These are phyloP conservation scores for Trematocara unimaculatum DNA, from an alignment of 2,113 vertebrate species.

Conservation along the genomic window DNA sequence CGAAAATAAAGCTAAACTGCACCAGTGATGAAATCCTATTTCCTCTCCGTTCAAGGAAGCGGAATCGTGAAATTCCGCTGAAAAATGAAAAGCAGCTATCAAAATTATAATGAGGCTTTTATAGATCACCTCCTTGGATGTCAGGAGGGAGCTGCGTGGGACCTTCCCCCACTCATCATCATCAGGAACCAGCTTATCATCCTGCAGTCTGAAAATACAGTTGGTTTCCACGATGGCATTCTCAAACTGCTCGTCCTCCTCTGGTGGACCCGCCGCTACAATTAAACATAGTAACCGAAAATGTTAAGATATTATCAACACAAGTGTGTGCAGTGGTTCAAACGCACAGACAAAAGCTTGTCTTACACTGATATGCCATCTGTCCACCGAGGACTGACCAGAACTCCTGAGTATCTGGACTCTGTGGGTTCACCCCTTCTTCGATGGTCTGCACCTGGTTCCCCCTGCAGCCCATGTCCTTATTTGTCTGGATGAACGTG, in stretches of 20 bases:
- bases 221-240: constrained; percentile 96
- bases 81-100: not conserved
- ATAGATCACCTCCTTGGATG: constrained; percentile 83
- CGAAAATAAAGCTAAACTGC: not conserved
- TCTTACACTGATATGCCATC: constrained; percentile 80
- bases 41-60: not conserved
- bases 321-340: not conserved
- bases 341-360: not conserved
- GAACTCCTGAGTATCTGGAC: constrained; percentile 84
- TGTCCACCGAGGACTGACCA: constrained; percentile 93
- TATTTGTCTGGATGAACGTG: constrained; percentile 89
- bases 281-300: not conserved
- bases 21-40: not conserved
- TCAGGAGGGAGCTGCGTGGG: constrained; percentile 82
- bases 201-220: constrained; percentile 89
- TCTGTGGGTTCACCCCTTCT: constrained; percentile 83
- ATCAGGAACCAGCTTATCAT: constrained; percentile 93
- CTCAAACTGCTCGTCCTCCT: constrained; percentile 94
- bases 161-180: constrained; percentile 96
- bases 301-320: not conserved
- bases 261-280: constrained; percentile 84
- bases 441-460: constrained; percentile 83
- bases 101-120: not conserved
- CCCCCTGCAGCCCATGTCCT: constrained; percentile 92
- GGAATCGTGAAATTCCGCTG: not conserved